A percentile compares a stretch with the other conserved stretches of the same genome.
These are phyloP conservation scores for Falco punctatus DNA, from an alignment of 2,113 vertebrate species.

Conservation along the genomic window DNA sequence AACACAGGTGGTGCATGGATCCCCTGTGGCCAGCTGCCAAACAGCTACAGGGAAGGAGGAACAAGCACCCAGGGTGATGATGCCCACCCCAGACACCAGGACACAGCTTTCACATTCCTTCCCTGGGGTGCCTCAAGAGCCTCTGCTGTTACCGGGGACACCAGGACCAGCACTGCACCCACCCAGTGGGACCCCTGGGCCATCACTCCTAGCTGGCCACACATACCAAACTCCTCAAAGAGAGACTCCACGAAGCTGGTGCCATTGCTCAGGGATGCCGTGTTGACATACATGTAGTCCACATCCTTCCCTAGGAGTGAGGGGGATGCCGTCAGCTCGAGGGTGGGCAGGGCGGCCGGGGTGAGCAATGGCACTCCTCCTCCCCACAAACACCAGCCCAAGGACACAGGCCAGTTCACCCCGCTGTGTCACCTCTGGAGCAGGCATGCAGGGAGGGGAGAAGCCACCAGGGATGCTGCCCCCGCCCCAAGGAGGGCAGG, in stretches of 20 bases:
- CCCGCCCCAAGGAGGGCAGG: neutral
- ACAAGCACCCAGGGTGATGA: rapidly evolving
- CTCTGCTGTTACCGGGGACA: neutral
- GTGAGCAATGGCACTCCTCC: neutral
- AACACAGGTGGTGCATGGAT: neutral
- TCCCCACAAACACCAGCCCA: neutral
- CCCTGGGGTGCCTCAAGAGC: rapidly evolving
- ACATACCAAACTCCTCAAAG: slow-evolving; percentile 93
- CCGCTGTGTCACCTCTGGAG: rapidly evolving
- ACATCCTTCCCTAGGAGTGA: slow-evolving; percentile 81
- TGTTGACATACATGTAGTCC: slow-evolving; percentile 93
- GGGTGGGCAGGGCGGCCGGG: neutral
- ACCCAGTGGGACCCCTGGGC: rapidly evolving
- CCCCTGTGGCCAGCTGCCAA: rapidly evolving
- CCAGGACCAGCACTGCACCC: neutral
- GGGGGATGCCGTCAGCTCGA: neutral
- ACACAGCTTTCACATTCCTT: neutral
- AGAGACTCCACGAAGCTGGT: slow-evolving; percentile 98
- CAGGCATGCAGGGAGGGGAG: rapidly evolving
- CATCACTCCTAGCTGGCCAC: too few species aligned
- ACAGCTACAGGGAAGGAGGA: neutral
- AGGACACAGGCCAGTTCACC: neutral
- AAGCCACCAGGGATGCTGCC: neutral
- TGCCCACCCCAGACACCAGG: neutral
- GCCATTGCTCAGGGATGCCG: slow-evolving; percentile 88